A percentile compares a stretch with the other conserved stretches of the same genome.
Evolutionary conservation across 2,888 invertebrate genomes (phyloP).

Genomic region (Sialis fuliginosa): DNA sequence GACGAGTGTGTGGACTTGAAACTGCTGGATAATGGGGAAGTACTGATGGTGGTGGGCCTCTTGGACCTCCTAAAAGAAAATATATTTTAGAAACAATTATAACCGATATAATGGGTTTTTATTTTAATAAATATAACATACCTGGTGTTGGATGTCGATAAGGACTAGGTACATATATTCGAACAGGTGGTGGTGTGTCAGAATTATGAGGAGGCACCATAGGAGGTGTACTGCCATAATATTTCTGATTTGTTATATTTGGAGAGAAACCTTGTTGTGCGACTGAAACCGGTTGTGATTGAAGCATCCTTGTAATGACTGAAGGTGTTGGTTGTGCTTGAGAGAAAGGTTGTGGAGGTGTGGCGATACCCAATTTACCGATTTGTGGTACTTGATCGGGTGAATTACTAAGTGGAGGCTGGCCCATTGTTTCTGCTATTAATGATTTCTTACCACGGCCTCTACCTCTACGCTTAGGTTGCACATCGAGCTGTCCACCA

Average conservation of each 20-base stretch:
- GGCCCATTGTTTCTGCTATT: conserved; percentile 28
- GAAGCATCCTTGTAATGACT: conserved; percentile 44
- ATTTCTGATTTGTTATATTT: background rate
- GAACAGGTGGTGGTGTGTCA: background rate
- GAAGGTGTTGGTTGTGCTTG: conserved; percentile 32
- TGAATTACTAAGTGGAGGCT: conserved; percentile 13
- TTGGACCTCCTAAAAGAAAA: conserved; percentile 19
- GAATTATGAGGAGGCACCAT: background rate
- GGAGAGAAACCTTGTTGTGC: conserved; percentile 15
- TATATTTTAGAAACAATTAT: conserved; percentile 19
- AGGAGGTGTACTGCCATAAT: background rate
- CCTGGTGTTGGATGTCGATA: too few species aligned
- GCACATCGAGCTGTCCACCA: conserved; percentile 4
- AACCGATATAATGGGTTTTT: too few species aligned
- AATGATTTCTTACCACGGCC: conserved; percentile 26
- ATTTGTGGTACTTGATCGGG: conserved; percentile 17
- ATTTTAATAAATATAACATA: too few species aligned
- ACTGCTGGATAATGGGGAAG: conserved; percentile 12
- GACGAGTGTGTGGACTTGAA: conserved; percentile 14
- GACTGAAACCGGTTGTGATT: conserved; percentile 25
- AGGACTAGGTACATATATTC: background rate
- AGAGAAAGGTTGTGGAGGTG: conserved; percentile 31
- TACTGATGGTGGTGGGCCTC: conserved; percentile 12
- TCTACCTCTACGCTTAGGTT: conserved; percentile 25
- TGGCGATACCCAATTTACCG: conserved; percentile 23